These are phyloP conservation scores for Phalanger gymnotis DNA, from an alignment of 2,797 vertebrate genomes.

Conservation along the genomic window DNA sequence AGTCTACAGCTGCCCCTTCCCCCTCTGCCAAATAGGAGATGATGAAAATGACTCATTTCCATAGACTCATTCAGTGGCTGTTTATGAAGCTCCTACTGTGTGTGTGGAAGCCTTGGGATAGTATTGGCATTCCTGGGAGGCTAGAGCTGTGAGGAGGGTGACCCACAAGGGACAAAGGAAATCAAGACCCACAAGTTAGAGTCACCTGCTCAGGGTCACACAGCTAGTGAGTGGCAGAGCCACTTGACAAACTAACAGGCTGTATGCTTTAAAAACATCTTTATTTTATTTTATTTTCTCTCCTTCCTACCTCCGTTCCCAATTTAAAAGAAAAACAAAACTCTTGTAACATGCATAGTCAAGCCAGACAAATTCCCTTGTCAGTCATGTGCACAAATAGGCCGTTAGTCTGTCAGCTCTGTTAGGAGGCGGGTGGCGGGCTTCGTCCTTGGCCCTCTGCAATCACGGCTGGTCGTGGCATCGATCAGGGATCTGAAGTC, in stretches of 20 bases:
- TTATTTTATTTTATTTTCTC: background rate
- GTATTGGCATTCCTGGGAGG: background rate
- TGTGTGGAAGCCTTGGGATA: no score
- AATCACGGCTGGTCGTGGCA: background rate
- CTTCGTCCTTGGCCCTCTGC: background rate
- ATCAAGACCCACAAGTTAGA: slow-evolving; percentile 10
- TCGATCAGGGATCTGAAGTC: background rate
- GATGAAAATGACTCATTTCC: background rate
- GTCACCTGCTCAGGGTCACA: slow-evolving; percentile 25
- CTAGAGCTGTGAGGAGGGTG: background rate
- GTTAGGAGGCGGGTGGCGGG: background rate
- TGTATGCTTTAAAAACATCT: slow-evolving; percentile 3
- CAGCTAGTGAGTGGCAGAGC: slow-evolving; percentile 5
- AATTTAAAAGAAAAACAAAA: background rate
- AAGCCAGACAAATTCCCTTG: background rate
- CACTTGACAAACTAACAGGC: background rate
- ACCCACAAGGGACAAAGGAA: slow-evolving; percentile 13
- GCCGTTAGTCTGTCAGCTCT: background rate
- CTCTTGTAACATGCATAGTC: background rate
- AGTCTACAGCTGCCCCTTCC: no score
- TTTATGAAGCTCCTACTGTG: background rate
- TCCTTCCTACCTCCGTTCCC: background rate
- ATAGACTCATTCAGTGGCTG: background rate
- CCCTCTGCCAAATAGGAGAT: background rate
- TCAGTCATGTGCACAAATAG: background rate